These are phyloP conservation scores for Eremobia ochroleuca DNA, from an alignment of 2,888 invertebrate genomes.

Conservation along the genomic window DNA sequence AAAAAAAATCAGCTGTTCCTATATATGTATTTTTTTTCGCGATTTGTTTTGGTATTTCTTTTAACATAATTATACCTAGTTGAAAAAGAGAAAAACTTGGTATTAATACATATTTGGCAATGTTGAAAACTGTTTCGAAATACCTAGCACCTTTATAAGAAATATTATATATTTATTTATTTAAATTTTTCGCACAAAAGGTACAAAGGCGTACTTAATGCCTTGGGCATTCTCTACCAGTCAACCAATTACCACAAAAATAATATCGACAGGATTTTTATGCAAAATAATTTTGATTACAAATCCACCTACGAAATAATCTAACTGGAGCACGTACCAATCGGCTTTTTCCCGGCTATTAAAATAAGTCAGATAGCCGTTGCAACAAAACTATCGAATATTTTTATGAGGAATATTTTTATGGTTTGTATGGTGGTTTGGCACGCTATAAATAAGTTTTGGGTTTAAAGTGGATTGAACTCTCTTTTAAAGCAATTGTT, in stretches of 20 bases:
- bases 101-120: neutral
- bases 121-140: neutral
- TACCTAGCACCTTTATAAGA: too few relatives aligned
- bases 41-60: too few relatives aligned
- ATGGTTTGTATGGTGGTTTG: too few relatives aligned
- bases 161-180: too few relatives aligned
- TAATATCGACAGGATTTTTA: neutral
- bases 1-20: too few relatives aligned
- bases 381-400: neutral
- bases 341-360: neutral
- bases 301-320: neutral
- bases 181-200: too few relatives aligned
- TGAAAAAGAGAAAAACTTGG: too few relatives aligned
- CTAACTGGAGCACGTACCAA: neutral
- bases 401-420: neutral
- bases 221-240: too few relatives aligned
- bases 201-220: too few relatives aligned
- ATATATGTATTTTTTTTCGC: too few relatives aligned
- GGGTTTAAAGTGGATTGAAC: neutral
- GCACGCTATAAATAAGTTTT: neutral
- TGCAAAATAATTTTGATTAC: neutral
- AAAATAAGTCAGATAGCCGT: neutral
- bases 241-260: slow-evolving; percentile 9
- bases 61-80: too few relatives aligned
- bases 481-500: neutral